These are phyloP conservation scores for Cabera pusaria DNA, from an alignment of 2,888 invertebrate species.

Conservation along the genomic window DNA sequence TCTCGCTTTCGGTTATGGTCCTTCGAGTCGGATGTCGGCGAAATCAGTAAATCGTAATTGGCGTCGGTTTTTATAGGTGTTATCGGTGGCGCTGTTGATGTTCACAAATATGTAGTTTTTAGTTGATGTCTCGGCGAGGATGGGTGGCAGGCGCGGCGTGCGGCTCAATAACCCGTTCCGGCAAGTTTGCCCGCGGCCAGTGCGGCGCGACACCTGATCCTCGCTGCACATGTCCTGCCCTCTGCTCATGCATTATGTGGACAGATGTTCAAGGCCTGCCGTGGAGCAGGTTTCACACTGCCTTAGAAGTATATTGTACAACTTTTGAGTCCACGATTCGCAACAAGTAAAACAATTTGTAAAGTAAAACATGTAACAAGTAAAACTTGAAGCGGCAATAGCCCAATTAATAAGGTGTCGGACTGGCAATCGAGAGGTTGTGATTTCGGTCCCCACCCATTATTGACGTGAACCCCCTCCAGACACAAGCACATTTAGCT, in stretches of 20 bases:
- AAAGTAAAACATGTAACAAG: no score
- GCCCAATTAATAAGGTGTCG: no score
- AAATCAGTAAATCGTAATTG: constrained; percentile 38
- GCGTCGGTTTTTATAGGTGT: constrained; percentile 32
- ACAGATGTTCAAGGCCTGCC: constrained; percentile 61
- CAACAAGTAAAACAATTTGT: constrained; percentile 2
- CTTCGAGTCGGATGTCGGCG: constrained; percentile 24
- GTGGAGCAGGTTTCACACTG: constrained; percentile 40
- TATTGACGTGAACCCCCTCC: no score
- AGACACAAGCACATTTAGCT: no score
- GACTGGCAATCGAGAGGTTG: no score
- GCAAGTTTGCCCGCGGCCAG: constrained; percentile 70
- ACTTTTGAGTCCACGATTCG: not conserved
- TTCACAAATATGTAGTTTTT: constrained; percentile 52
- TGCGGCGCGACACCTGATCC: constrained; percentile 79
- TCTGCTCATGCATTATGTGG: constrained; percentile 42
- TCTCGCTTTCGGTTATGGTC: constrained; percentile 29
- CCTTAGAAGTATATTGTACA: constrained; percentile 7
- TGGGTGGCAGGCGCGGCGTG: constrained; percentile 37
- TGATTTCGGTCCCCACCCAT: no score
- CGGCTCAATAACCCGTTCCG: constrained; percentile 64
- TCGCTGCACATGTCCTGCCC: constrained; percentile 60
- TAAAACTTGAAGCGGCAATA: no score
- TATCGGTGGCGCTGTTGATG: constrained; percentile 43
- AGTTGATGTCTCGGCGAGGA: constrained; percentile 44